phyloP scores from a whole-genome alignment of 2,797 vertebrate genomes.

The Intellagama lesueurii region DNA sequence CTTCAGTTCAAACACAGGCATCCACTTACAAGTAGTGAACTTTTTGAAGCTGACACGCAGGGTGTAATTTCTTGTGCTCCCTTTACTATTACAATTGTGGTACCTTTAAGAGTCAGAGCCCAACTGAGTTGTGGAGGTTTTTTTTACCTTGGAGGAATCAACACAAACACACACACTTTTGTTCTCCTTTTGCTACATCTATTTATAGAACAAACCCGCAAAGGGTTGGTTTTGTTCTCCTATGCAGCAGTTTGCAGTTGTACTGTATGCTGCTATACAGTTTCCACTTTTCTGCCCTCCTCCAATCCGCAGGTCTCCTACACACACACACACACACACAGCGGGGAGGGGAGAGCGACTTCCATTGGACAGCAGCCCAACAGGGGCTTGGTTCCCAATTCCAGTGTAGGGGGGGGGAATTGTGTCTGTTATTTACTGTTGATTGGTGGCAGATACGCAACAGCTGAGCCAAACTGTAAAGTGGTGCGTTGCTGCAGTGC shows the following conservation, averaged over 20 bases:
- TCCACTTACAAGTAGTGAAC: too few relatives aligned
- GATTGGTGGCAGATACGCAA: not conserved
- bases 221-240: not conserved
- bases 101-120: not conserved
- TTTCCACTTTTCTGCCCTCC: not conserved
- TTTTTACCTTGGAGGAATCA: not conserved
- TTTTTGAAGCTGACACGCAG: not conserved
- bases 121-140: not conserved
- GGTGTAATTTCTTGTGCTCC: not conserved
- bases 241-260: not conserved
- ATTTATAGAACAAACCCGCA: slow-evolving; percentile 12
- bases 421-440: not conserved
- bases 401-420: not conserved
- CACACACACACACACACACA: not conserved
- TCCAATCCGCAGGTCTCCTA: not conserved
- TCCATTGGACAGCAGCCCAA: not conserved
- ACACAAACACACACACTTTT: not conserved
- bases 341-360: too few relatives aligned
- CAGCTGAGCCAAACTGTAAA: not conserved
- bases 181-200: not conserved
- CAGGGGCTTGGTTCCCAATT: not conserved
- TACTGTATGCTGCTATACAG: too few relatives aligned
- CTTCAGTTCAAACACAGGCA: not conserved
- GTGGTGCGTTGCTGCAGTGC: not conserved
- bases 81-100: not conserved